Percentiles rank a stretch among this genome's conserved stretches.
Conservation (phyloP, 2,888 invertebrate genomes). For the Drosophila mimica region DNA sequence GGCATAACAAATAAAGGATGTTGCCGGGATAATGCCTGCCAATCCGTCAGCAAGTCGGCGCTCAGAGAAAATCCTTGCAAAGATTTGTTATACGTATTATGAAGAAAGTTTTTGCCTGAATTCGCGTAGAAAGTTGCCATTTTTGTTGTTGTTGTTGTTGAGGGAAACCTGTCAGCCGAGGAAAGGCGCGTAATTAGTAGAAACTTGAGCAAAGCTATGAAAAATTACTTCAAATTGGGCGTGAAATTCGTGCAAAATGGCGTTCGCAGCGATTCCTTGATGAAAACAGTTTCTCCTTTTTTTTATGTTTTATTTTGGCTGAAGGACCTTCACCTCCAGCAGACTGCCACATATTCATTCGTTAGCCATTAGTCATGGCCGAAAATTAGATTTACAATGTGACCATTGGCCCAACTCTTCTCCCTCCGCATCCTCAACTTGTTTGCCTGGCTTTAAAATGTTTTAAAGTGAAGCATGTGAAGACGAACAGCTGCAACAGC, state of each 20-base stretch:
- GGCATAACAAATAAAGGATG: conserved; percentile 29
- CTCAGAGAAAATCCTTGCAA: conserved; percentile 47
- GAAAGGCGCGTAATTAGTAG: conserved; percentile 69
- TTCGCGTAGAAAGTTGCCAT: conserved; percentile 29
- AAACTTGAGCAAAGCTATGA: conserved; percentile 65
- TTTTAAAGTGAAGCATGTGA: not conserved
- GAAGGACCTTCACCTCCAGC: conserved; percentile 6
- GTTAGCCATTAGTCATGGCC: conserved; percentile 57
- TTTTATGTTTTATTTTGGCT: not conserved
- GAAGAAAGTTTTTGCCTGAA: conserved; percentile 63
- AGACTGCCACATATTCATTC: conserved; percentile 13
- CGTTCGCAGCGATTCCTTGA: conserved; percentile 2
- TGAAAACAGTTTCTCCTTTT: conserved; percentile 6
- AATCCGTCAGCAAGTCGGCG: conserved; percentile 49
- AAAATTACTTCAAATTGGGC: conserved; percentile 75
- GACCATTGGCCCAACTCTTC: conserved; percentile 1
- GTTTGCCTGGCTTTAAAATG: not conserved
- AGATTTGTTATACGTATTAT: conserved; percentile 67
- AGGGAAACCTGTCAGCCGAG: conserved; percentile 27
- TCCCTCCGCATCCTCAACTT: not conserved
- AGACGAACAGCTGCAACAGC: not conserved
- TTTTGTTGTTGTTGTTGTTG: not conserved
- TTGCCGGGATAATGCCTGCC: conserved; percentile 42
- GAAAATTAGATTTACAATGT: conserved; percentile 58
- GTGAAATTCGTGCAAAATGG: conserved; percentile 58